Percentiles rank a stretch among this genome's conserved stretches.
Evolutionary conservation across 2,113 vertebrate species (phyloP).

Genomic region (Turnix velox): DNA sequence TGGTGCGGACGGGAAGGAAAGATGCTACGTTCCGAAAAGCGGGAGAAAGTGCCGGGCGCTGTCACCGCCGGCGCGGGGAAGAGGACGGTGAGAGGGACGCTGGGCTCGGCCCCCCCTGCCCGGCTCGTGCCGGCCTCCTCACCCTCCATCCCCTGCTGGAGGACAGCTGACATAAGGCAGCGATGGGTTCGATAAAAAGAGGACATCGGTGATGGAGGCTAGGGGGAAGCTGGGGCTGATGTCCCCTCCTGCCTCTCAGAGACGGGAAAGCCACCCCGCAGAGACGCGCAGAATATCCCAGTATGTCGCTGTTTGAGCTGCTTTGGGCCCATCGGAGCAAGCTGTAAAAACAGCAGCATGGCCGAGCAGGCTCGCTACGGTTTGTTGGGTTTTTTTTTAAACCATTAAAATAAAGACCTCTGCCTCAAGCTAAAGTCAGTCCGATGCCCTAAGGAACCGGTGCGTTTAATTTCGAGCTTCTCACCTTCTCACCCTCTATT

Average conservation of each 20-base stretch:
- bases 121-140: no score
- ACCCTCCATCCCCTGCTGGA: no score
- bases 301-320: background rate
- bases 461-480: background rate
- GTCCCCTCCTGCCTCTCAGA: no score
- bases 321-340: background rate
- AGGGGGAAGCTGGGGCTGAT: no score
- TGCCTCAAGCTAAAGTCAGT: background rate
- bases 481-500: background rate
- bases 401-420: background rate
- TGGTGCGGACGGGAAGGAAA: constrained; percentile 70
- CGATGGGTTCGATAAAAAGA: no score
- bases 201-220: no score
- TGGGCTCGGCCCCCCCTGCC: background rate
- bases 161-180: no score
- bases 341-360: background rate
- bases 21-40: constrained; percentile 59
- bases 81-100: background rate
- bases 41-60: constrained; percentile 29
- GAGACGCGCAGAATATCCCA: background rate
- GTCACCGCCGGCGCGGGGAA: background rate
- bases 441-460: background rate
- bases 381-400: background rate
- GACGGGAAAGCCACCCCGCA: no score
- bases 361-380: no score